Evolutionary conservation across 2,888 invertebrate genomes (phyloP).

Genomic region (Dryobotodes eremita): DNA sequence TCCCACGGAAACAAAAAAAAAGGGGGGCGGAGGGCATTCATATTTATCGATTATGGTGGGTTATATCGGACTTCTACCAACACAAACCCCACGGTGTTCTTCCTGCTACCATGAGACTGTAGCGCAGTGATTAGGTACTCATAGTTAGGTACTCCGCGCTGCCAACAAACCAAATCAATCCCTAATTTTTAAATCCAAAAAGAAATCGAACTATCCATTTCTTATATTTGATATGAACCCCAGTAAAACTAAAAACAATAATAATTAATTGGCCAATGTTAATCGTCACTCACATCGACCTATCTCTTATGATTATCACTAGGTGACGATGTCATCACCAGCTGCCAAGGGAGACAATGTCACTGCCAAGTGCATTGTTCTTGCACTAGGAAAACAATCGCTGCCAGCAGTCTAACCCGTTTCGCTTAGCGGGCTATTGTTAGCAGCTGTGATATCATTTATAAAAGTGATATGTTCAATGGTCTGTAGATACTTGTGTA

Average conservation of each 20-base stretch:
- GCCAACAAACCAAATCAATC: not conserved
- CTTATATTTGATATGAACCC: not conserved
- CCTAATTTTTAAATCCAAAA: not conserved
- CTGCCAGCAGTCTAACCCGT: conserved; percentile 81
- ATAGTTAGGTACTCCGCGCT: not conserved
- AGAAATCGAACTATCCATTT: not conserved
- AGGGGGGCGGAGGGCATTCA: no score
- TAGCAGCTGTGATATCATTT: conserved; percentile 62
- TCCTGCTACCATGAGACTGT: not conserved
- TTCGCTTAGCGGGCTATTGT: conserved; percentile 76
- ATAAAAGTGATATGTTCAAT: conserved; percentile 44
- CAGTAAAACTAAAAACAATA: conserved; percentile 19
- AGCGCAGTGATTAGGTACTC: not conserved
- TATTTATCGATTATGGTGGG: not conserved
- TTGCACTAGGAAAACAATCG: conserved; percentile 72
- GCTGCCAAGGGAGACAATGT: conserved; percentile 75
- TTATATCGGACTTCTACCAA: not conserved
- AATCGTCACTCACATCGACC: conserved; percentile 30
- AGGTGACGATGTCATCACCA: conserved; percentile 66
- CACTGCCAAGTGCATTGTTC: conserved; percentile 87
- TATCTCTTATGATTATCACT: conserved; percentile 61
- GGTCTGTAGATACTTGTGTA: conserved; percentile 23
- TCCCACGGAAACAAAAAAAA: no score
- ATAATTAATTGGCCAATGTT: conserved; percentile 22
- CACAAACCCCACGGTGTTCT: not conserved